Base-by-base conservation (phyloP, 2,888 invertebrate species). In the Andrena dorsata region DNA sequence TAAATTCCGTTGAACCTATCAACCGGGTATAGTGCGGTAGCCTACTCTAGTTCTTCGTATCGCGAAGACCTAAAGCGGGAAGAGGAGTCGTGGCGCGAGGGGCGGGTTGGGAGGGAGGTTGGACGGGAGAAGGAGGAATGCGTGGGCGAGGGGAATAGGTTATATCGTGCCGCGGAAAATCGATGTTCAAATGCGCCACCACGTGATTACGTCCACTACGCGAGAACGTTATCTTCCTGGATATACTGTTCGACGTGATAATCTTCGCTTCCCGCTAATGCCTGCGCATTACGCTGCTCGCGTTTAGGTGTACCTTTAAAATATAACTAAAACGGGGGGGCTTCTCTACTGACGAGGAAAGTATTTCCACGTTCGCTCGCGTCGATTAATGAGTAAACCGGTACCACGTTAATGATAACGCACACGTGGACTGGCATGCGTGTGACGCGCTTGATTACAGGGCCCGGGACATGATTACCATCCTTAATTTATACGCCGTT, bases 171-270 rank as follows among this genome's bases (percentile, higher is more conserved):
- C 82, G 88, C 86, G 87, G 90, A 91, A 92, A 92, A 92, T 92
- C 92, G 90, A 91, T 92, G 88, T 88, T 89, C 88, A 87, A 90
- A 90, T 90, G 90, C 88, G 84, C 86, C 86, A 89, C 90, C 91
- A 90, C 91, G 90, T 90, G 90, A 91, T 90, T 89, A 88, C 90
- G 85, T 85, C 86, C 85, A 88, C 89, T 82, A 86, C 83, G 83
- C 83, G 85, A 81, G 88, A 90, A 86, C 84, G 88, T 90, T 90
- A 89, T 90, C 89, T 86, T 82, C 53, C 74, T 74, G 69, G 80
- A 80, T 79, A 82, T 82, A 79, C 61, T 65, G 60, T 63, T 35
- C 51, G 32, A 51, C 68, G 73, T 26, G 79, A 83, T 87, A 75
- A 83, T 86, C 72, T 72, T 66, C 71, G 61, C 68, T 72, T 28